phyloP scores from a whole-genome alignment of 2,888 invertebrate genomes.

The Acanthopleura granulata region DNA sequence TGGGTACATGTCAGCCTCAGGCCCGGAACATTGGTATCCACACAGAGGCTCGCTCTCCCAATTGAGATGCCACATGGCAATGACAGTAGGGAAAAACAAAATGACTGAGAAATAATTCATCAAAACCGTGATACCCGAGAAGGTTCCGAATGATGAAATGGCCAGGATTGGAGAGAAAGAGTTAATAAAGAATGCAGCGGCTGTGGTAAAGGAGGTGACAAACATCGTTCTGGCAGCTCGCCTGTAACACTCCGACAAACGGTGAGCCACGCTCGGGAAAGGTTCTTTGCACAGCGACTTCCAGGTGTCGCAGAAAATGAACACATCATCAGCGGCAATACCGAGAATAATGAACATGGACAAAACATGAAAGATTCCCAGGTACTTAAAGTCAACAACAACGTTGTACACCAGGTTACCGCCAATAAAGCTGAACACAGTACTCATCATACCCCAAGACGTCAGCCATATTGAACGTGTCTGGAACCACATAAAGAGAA shows the following conservation, averaged over 20 bases:
- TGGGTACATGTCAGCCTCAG: not conserved
- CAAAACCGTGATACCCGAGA: conserved; percentile 35
- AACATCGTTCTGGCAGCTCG: conserved; percentile 28
- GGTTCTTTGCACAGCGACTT: not conserved
- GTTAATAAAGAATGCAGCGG: conserved; percentile 34
- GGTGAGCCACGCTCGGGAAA: conserved; percentile 20
- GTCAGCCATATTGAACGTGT: conserved; percentile 25
- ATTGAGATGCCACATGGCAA: conserved; percentile 17
- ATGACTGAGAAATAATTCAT: conserved; percentile 36
- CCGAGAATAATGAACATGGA: conserved; percentile 30
- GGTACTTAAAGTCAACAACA: conserved; percentile 24
- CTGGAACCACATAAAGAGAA: conserved; percentile 25
- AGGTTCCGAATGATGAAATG: conserved; percentile 36
- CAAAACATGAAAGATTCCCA: conserved; percentile 27
- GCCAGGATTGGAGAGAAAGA: conserved; percentile 37
- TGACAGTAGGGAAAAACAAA: conserved; percentile 22
- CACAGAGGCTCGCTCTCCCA: conserved; percentile 8
- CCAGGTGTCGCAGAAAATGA: conserved; percentile 34
- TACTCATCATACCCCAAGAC: conserved; percentile 22
- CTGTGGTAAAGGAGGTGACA: conserved; percentile 33
- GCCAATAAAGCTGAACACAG: conserved; percentile 19
- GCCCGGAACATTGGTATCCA: not conserved
- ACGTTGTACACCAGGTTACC: conserved; percentile 25
- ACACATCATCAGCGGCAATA: conserved; percentile 25
- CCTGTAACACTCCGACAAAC: conserved; percentile 26